A percentile compares a stretch with the other conserved stretches of the same genome.
Conservation (phyloP, 2,888 invertebrate genomes). For the Auanema freiburgensis region DNA sequence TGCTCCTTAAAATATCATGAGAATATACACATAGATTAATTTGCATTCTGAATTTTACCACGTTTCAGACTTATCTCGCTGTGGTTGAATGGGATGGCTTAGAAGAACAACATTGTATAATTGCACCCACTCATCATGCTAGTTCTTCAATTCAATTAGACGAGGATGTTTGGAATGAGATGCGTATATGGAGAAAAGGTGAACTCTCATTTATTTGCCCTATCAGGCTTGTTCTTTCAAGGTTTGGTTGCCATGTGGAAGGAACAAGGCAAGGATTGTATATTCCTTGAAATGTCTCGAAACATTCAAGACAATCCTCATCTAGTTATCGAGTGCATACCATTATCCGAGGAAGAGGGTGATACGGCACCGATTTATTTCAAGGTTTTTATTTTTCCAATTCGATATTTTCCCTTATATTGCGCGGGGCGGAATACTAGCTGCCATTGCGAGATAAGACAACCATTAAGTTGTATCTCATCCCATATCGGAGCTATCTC, state of each 20-base stretch:
- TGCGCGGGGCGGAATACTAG: too few species aligned
- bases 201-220: background rate
- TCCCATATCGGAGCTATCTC: too few species aligned
- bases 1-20: too few species aligned
- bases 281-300: conserved; percentile 87
- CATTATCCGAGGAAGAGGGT: conserved; percentile 80
- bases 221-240: conserved; percentile 13
- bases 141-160: conserved; percentile 83
- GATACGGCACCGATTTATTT: conserved; percentile 93
- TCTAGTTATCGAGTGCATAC: conserved; percentile 85
- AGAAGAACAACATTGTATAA: conserved; percentile 80
- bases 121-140: conserved; percentile 78
- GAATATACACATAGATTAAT: background rate
- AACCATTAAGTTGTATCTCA: too few species aligned
- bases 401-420: too few species aligned
- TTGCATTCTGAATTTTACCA: too few species aligned
- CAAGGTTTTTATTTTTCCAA: conserved; percentile 70
- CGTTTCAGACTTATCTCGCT: conserved; percentile 75
- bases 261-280: conserved; percentile 75
- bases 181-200: conserved; percentile 77
- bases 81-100: conserved; percentile 81
- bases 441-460: too few species aligned
- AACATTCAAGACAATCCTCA: conserved; percentile 74
- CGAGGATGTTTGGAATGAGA: conserved; percentile 90
- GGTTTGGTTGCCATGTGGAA: conserved; percentile 79